Evolutionary conservation across 2,888 invertebrate genomes (phyloP).

Genomic region (Entomobrya multifasciata): DNA sequence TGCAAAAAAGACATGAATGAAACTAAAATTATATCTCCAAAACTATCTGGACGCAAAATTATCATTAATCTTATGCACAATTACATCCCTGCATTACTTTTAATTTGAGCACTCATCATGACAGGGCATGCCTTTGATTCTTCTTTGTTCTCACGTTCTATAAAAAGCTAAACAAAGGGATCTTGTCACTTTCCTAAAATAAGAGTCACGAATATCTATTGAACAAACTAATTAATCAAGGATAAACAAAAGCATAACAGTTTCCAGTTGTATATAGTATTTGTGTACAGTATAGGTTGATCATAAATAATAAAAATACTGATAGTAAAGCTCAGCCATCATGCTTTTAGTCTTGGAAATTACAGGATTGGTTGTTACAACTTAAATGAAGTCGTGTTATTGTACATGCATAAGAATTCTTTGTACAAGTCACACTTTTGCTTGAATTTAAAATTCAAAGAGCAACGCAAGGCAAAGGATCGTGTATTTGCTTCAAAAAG

Average conservation of each 20-base stretch:
- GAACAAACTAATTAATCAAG: slow-evolving; percentile 70
- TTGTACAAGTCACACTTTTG: slow-evolving; percentile 21
- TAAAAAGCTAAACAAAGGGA: slow-evolving; percentile 43
- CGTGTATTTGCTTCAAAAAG: too few species aligned
- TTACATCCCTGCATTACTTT: neutral
- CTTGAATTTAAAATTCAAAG: neutral
- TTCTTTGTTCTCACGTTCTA: neutral
- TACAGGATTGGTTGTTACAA: too few species aligned
- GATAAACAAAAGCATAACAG: slow-evolving; percentile 50
- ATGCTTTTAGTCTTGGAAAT: too few species aligned
- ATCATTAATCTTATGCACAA: too few species aligned
- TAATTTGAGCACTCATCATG: slow-evolving; percentile 12
- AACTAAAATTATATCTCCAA: too few species aligned
- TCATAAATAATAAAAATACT: neutral
- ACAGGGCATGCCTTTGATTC: neutral
- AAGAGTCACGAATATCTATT: slow-evolving; percentile 64
- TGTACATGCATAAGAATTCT: neutral
- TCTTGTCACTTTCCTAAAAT: slow-evolving; percentile 42
- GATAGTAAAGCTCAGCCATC: too few species aligned
- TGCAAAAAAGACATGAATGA: too few species aligned
- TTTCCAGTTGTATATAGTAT: slow-evolving; percentile 36
- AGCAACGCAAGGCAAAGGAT: too few species aligned
- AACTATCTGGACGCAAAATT: too few species aligned
- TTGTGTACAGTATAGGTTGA: neutral
- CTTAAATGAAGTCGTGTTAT: neutral